Evolutionary conservation across 2,888 invertebrate genomes (phyloP).

Genomic region (Acleris emargana): DNA sequence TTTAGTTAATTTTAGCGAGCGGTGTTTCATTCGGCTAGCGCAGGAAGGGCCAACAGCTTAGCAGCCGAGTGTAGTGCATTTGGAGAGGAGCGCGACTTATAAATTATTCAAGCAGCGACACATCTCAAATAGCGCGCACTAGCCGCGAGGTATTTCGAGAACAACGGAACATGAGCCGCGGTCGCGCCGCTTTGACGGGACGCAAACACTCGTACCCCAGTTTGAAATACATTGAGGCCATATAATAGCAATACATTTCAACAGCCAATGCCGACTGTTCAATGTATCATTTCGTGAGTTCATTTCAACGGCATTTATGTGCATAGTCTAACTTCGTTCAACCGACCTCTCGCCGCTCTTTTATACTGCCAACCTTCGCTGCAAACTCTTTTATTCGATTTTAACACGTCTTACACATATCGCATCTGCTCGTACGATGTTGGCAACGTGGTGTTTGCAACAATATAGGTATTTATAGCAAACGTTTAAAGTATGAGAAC

Average conservation of each 20-base stretch:
- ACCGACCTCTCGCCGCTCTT: slow-evolving; percentile 3
- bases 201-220: too few species aligned
- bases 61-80: slow-evolving; percentile 73
- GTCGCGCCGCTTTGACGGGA: slow-evolving; percentile 47
- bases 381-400: slow-evolving; percentile 27
- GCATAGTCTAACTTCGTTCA: slow-evolving; percentile 45
- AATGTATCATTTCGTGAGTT: too few species aligned
- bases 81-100: slow-evolving; percentile 73
- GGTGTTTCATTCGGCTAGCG: slow-evolving; percentile 23
- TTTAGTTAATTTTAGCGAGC: slow-evolving; percentile 32
- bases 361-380: slow-evolving; percentile 18
- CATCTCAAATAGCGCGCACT: slow-evolving; percentile 78
- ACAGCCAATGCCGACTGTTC: too few species aligned
- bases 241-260: too few species aligned
- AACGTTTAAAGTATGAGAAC: not conserved
- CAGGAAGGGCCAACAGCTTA: slow-evolving; percentile 57
- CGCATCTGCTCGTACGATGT: slow-evolving; percentile 6
- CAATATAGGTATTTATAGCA: not conserved
- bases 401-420: slow-evolving; percentile 23
- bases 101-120: slow-evolving; percentile 81
- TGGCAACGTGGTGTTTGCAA: slow-evolving; percentile 3
- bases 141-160: slow-evolving; percentile 75
- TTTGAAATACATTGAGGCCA: too few species aligned
- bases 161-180: slow-evolving; percentile 49
- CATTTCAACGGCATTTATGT: too few species aligned